These are phyloP conservation scores for Erebia palarica DNA, from an alignment of 2,888 invertebrate species.

Conservation along the genomic window DNA sequence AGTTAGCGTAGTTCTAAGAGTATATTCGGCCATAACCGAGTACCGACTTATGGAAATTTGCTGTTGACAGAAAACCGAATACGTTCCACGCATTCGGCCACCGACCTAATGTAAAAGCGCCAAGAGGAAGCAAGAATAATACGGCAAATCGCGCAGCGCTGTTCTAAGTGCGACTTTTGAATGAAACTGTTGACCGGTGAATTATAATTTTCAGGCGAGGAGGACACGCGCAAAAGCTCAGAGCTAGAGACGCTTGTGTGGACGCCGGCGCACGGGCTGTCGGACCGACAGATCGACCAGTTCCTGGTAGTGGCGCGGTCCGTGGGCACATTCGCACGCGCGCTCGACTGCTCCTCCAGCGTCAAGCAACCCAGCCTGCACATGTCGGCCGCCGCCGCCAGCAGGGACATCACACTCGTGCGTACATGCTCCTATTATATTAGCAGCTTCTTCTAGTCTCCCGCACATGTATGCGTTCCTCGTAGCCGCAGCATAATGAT, in stretches of 20 bases:
- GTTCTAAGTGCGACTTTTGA: too few species aligned
- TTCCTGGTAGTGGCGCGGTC: slow-evolving; percentile 97
- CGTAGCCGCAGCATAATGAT: slow-evolving; percentile 99
- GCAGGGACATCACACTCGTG: slow-evolving; percentile 97
- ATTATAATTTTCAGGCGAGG: slow-evolving; percentile 73
- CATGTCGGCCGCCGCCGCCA: slow-evolving; percentile 99
- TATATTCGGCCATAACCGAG: too few species aligned
- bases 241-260: slow-evolving; percentile 96
- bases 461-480: slow-evolving; percentile 92
- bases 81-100: too few species aligned
- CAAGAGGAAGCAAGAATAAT: too few species aligned
- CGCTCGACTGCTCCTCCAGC: slow-evolving; percentile 98
- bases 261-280: slow-evolving; percentile 95
- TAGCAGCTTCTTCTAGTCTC: slow-evolving; percentile 18
- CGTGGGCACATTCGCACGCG: slow-evolving; percentile 99
- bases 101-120: too few species aligned
- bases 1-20: too few species aligned
- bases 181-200: neutral
- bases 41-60: too few species aligned
- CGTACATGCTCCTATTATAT: slow-evolving; percentile 43
- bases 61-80: too few species aligned
- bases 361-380: slow-evolving; percentile 99
- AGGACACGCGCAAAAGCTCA: slow-evolving; percentile 84
- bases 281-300: slow-evolving; percentile 99
- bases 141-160: too few species aligned